Evolutionary conservation across 2,797 vertebrate genomes (phyloP), one percentile per base, ranked within the genome.

Genomic region (Chelon labrosus): DNA sequence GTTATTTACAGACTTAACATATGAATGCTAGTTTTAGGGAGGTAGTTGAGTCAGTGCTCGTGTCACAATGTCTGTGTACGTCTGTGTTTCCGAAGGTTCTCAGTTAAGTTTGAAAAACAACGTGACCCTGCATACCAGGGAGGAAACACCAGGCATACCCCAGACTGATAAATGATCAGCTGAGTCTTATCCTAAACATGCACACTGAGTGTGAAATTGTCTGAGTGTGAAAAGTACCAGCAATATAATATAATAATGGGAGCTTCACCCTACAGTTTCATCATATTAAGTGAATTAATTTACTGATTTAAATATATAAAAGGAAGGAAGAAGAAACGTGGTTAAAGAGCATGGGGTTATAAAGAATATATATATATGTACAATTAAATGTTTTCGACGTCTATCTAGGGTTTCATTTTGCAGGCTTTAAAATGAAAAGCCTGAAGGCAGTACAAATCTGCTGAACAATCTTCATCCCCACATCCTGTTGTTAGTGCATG

Each of bases 401-500:
- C 13, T 46, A 17, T 50, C 13, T 2, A 19, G 2, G 57, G 53
- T 50, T 67, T 31, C 5, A 46, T 66, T 67, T 56, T 44, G 39
- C 20, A 51, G 39, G 47, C 53, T 72, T 16, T 47, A 62, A 55
- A 56, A 22, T 62, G n/a, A 38, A 66, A 66, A 51, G 16, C 31
- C 20, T 52, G 1, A 3, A 68, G 52, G 55, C 60, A 35, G 56
- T 52, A 39, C 25, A 66, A 12, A 22, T 57, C 51, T 19, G 42
- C 14, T 1, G 7, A 17, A 54, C 39, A 37, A 13, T 70, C n/a
- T 35, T 31, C 54, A 16, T 27, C 16, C 31, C 61, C 22, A 68
- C 67, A 65, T 83, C 81, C 78, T 81, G 71, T 71, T 83, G 49
- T 74, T 71, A 53, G 37, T 70, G 52, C 35, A 42, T 50, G 56